These are phyloP conservation scores for Epizoanthus scotinus DNA, from an alignment of 92 coral and sea anemone genomes.

Conservation along the genomic window DNA sequence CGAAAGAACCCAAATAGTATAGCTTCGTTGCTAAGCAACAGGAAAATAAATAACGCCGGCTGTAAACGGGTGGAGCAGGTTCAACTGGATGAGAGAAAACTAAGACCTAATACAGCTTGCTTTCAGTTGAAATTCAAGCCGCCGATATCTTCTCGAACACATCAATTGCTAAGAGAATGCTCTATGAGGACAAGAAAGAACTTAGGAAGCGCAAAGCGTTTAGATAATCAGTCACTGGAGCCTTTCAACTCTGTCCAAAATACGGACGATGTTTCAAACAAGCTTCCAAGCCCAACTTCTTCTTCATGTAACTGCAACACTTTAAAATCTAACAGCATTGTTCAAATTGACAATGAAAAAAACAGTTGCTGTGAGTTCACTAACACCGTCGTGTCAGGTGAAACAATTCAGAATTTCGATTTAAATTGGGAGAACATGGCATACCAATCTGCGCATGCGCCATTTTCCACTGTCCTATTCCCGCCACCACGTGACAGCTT, in stretches of 20 bases:
- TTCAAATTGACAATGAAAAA: neutral
- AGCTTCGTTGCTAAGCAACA: neutral
- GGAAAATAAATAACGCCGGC: neutral
- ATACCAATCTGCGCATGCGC: neutral
- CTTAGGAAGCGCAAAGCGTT: neutral
- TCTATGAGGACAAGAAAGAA: conserved; percentile 18
- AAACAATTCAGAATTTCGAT: neutral
- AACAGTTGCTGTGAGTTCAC: neutral
- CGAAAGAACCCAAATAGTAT: neutral
- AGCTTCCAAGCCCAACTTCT: neutral
- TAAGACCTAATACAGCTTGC: too few species aligned
- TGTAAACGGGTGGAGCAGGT: neutral
- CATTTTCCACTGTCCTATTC: neutral
- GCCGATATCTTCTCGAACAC: neutral
- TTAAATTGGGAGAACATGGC: neutral
- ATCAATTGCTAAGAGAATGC: conserved; percentile 26
- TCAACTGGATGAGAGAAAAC: neutral
- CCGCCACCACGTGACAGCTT: neutral
- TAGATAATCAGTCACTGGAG: neutral
- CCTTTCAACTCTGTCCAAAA: neutral
- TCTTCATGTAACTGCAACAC: too few species aligned
- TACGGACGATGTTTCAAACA: neutral
- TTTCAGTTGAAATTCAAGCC: neutral
- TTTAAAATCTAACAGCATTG: neutral
- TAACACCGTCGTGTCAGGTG: neutral